phyloP scores from a whole-genome alignment of 2,797 vertebrate species.

The Melanotaenia boesemani region DNA sequence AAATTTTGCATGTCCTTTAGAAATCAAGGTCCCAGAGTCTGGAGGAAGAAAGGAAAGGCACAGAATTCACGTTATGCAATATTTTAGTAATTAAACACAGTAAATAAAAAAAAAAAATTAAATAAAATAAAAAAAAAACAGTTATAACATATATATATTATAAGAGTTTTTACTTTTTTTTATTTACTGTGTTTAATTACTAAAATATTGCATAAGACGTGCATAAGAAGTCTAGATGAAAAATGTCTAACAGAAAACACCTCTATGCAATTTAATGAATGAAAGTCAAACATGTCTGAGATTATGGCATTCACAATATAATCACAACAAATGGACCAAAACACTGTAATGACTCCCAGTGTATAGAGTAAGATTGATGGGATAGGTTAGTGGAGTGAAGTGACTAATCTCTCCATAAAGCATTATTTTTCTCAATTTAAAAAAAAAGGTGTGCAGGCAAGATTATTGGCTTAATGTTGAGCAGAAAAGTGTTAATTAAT shows the following conservation, averaged over 20 bases:
- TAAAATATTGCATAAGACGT: neutral
- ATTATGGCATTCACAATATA: constrained; percentile 45
- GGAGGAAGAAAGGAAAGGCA: no score
- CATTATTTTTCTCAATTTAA: constrained; percentile 50
- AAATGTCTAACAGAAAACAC: neutral
- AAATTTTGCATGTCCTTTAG: no score
- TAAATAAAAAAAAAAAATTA: no score
- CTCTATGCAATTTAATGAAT: constrained; percentile 22
- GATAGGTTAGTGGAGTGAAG: constrained; percentile 41
- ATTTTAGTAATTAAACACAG: no score
- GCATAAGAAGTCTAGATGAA: neutral
- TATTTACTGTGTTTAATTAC: neutral
- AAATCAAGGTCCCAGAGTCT: no score
- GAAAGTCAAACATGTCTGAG: constrained; percentile 12
- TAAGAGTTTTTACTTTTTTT: neutral
- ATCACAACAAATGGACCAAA: constrained; percentile 59
- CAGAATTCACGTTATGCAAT: no score
- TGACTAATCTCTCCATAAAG: constrained; percentile 48
- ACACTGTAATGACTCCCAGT: constrained; percentile 38
- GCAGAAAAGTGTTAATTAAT: constrained; percentile 53
- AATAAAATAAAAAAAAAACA: no score
- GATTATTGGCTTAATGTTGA: constrained; percentile 41
- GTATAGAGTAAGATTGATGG: constrained; percentile 56
- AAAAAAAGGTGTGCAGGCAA: constrained; percentile 44
- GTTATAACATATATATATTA: neutral